Evolutionary conservation across 2,888 invertebrate genomes (phyloP), one percentile per base, ranked within the genome.

Genomic region (Saturnia pavonia): DNA sequence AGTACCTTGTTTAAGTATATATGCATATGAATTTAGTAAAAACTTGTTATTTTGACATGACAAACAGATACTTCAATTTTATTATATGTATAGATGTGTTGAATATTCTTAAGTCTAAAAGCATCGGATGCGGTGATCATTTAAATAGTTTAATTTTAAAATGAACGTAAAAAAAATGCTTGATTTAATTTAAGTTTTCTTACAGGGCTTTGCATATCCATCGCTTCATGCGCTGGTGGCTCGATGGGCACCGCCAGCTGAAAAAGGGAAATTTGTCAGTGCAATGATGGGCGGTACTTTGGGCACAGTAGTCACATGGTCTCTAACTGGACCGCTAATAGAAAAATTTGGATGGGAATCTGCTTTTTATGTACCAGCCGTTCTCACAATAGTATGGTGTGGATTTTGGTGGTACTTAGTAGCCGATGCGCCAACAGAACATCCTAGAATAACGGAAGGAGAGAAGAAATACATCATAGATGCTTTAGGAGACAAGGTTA

Each of bases 221-320:
- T 92, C 95, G 7, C 90, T 95, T 14, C 96, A 96, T 76, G 94
- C 94, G 6, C 82, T 97, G 72, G 95, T 97, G 7, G 96, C 96
- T 0, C 94, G 95, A 79, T 97, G 97, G 97, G 94, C 96, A 0
- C 96, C 97, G 0, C 96, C 96, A 1, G 94, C 95, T n/a, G 96
- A 97, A 82, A 96, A 96, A 82, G 95, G 96, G 12, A 96, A 96
- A 81, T 96, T 97, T 80, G 92, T 96, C 0, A 95, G 96, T 78
- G 95, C 96, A 0, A 90, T 96, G 79, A 95, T 96, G 94, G 96
- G 96, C 16, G 96, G 96, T 8, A 96, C 96, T 0, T 92, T 97
- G 70, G 96, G 96, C 3, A 96, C 96, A 0, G 95, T 96, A 1
- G 88, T 96, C 1, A 96, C 96, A 0, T 96, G 96, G 95, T 96